Evolutionary conservation across 2,113 vertebrate genomes (phyloP).

Genomic region (Pimephales promelas): DNA sequence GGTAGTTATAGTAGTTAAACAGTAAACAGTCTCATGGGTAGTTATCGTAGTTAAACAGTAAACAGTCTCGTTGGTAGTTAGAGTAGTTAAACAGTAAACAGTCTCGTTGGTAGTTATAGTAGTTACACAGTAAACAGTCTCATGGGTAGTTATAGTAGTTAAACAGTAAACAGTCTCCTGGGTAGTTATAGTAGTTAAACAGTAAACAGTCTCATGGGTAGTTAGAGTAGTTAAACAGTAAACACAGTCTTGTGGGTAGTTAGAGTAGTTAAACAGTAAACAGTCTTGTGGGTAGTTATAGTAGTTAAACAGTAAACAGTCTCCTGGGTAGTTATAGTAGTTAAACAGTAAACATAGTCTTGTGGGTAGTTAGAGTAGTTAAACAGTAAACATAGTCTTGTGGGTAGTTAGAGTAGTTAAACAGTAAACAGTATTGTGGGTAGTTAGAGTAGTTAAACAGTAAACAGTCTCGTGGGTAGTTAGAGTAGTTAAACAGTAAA

Average conservation of each 20-base stretch:
- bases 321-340: too few relatives aligned
- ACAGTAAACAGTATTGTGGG: constrained; percentile 1
- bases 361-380: too few relatives aligned
- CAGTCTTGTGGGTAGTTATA: neutral
- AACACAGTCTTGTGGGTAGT: neutral
- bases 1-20: too few relatives aligned
- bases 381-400: constrained; percentile 5
- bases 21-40: too few relatives aligned
- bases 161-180: neutral
- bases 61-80: too few relatives aligned
- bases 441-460: neutral
- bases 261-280: constrained; percentile 8
- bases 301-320: constrained; percentile 2
- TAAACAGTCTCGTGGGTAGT: neutral
- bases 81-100: too few relatives aligned
- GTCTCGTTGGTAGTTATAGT: too few relatives aligned
- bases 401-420: too few relatives aligned
- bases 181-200: neutral
- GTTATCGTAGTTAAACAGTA: too few relatives aligned
- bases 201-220: neutral
- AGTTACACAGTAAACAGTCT: neutral
- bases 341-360: constrained; percentile 3
- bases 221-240: neutral
- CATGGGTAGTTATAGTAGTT: too few relatives aligned
- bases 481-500: constrained; percentile 8